Evolutionary conservation across 92 coral and sea anemone genomes (phyloP).

Genomic region (Virgularia gustaviana): DNA sequence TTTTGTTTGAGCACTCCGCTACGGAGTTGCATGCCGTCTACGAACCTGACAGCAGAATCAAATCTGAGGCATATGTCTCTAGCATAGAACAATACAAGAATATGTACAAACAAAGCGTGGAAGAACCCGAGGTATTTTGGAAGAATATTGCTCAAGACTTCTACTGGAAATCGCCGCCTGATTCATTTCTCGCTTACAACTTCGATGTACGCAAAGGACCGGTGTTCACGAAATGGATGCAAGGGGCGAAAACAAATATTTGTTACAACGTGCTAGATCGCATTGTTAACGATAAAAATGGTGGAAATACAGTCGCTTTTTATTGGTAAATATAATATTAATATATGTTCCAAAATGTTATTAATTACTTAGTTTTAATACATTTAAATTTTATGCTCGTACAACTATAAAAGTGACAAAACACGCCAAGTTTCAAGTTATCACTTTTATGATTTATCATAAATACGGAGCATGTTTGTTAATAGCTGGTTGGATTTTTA

Average conservation of each 20-base stretch:
- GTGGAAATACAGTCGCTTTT: slow-evolving; percentile 75
- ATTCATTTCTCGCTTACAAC: slow-evolving; percentile 67
- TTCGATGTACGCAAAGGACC: slow-evolving; percentile 70
- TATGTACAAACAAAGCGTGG: slow-evolving; percentile 71
- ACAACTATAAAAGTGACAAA: too few relatives aligned
- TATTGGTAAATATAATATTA: slow-evolving; percentile 64
- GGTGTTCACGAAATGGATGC: slow-evolving; percentile 84
- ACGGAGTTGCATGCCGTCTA: slow-evolving; percentile 21
- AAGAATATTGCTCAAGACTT: slow-evolving; percentile 76
- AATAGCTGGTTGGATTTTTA: too few relatives aligned
- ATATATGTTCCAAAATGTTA: too few relatives aligned
- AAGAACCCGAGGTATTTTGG: slow-evolving; percentile 95
- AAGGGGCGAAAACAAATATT: slow-evolving; percentile 91
- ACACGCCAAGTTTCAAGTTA: too few relatives aligned
- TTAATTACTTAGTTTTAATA: too few relatives aligned
- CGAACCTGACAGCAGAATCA: slow-evolving; percentile 23
- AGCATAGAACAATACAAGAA: slow-evolving; percentile 76
- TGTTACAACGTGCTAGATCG: slow-evolving; percentile 95
- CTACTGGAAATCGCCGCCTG: slow-evolving; percentile 86
- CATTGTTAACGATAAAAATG: slow-evolving; percentile 71
- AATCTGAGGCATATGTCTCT: slow-evolving; percentile 69
- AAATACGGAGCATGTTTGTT: too few relatives aligned
- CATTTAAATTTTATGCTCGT: too few relatives aligned
- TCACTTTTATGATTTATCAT: too few relatives aligned
- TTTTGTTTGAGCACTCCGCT: slow-evolving; percentile 29